Conservation (phyloP, 2,888 invertebrate species). For the Geophilus truncorum region DNA sequence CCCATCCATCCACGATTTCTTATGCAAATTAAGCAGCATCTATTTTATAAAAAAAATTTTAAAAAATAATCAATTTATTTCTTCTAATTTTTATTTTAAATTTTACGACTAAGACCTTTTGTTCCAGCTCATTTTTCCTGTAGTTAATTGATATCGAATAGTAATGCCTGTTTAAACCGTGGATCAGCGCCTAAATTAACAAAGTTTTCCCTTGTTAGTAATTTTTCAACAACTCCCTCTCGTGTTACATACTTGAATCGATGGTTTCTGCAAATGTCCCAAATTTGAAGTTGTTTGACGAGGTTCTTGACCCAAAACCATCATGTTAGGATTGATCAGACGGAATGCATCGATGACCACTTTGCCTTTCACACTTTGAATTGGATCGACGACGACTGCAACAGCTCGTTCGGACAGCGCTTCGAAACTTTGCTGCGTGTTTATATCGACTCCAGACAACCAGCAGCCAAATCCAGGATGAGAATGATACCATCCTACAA, state of each 20-base stretch:
- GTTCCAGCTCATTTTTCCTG: constrained; percentile 96
- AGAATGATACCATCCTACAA: constrained; percentile 96
- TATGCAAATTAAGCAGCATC: constrained; percentile 97
- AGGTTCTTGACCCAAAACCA: constrained; percentile 97
- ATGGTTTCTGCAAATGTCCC: constrained; percentile 97
- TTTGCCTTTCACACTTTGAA: constrained; percentile 95
- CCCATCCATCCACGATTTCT: constrained; percentile 98
- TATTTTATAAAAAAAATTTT: not conserved
- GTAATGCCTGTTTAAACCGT: constrained; percentile 96
- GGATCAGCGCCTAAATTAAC: constrained; percentile 79
- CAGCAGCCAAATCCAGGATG: constrained; percentile 99
- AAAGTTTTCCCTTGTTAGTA: too few species aligned
- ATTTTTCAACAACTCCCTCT: too few species aligned
- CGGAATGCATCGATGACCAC: constrained; percentile 99
- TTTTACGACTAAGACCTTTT: constrained; percentile 58
- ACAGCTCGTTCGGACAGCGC: constrained; percentile 96
- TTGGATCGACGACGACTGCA: constrained; percentile 98
- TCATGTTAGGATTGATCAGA: constrained; percentile 97
- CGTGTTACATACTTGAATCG: constrained; percentile 69
- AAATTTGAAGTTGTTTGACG: constrained; percentile 98
- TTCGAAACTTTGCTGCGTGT: constrained; percentile 99
- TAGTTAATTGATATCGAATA: constrained; percentile 99
- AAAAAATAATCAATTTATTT: not conserved
- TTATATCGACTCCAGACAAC: constrained; percentile 98
- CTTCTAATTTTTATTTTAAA: too few species aligned